Evolutionary conservation across 1,140 invertebrate species (phyloP), one percentile per base, ranked within the genome.

Genomic region (Scaptomyza hsui): DNA sequence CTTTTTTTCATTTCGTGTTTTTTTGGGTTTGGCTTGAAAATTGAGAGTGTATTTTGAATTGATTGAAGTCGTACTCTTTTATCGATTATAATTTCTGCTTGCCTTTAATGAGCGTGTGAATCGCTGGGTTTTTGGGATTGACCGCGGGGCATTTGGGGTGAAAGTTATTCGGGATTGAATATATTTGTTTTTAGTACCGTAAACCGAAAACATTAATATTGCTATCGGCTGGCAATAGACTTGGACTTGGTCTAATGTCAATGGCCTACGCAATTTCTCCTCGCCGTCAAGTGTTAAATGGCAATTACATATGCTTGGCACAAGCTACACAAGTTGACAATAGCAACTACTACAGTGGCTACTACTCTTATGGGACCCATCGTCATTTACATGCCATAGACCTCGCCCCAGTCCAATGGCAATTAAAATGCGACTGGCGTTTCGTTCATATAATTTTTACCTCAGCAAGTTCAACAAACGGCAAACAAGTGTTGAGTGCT

Each of bases 191-290:
- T 69, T 13, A 49, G 42, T 16, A 16, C 26, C 39, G 37, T 39
- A 41, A 45, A 52, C 61, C 55, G 45, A n/a, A 63, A 56, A 42
- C 64, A 57, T 41, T 77, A 76, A 88, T 88, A 69, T 75, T 65
- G 48, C 56, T 63, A 78, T 81, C 62, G 44, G 37, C 24, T 61
- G 56, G 24, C 44, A 41, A 9, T 24, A 4, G 51, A 48, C 37
- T 29, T 55, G 37, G 71, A 29, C 26, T 19, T 16, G 24, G 4
- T 15, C 47, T 32, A 56, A 61, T 72, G 82, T 88, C 82, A 82
- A 82, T 88, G 82, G 65, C 82, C 83, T 82, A 82, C 78, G 82
- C 71, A 86, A 88, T 89, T 88, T 88, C 82, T 88, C 82, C 68
- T 57, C 51, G 59, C 71, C 53, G 60, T 68, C 70, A 45, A 61